Evolutionary conservation across 2,888 invertebrate genomes (phyloP).

Genomic region (Petrophora chlorosata): DNA sequence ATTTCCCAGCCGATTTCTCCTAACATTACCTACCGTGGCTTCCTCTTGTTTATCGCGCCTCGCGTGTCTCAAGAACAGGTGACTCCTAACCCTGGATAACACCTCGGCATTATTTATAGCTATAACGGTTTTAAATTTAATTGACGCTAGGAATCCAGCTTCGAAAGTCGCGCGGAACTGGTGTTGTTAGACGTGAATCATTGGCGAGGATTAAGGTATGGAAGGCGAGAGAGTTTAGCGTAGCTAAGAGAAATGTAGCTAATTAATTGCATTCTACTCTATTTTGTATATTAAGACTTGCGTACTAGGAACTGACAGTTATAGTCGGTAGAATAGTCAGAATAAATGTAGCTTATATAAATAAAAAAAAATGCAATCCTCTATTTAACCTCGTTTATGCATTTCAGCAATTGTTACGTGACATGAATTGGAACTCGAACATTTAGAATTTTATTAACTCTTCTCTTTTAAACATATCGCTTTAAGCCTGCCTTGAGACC

Average conservation of each 20-base stretch:
- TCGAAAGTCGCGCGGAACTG: slow-evolving; percentile 37
- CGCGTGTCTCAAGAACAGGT: slow-evolving; percentile 30
- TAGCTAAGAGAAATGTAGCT: too few species aligned
- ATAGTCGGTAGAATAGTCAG: too few species aligned
- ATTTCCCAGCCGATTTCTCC: slow-evolving; percentile 20
- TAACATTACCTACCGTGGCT: slow-evolving; percentile 4
- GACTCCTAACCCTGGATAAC: slow-evolving; percentile 31
- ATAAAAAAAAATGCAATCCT: too few species aligned
- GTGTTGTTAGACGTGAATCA: slow-evolving; percentile 35
- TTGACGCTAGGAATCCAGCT: slow-evolving; percentile 40
- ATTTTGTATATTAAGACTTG: too few species aligned
- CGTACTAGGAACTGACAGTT: too few species aligned
- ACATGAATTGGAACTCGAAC: too few species aligned
- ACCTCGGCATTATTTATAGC: slow-evolving; percentile 37
- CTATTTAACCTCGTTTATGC: too few species aligned
- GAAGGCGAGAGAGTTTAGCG: slow-evolving; percentile 11
- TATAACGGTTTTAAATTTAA: slow-evolving; percentile 40
- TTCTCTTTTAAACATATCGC: not conserved
- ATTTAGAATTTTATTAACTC: not conserved
- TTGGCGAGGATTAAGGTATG: slow-evolving; percentile 20
- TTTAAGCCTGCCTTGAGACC: slow-evolving; percentile 1
- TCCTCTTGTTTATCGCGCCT: slow-evolving; percentile 26
- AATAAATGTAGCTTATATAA: too few species aligned
- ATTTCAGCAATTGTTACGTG: too few species aligned
- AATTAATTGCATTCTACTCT: too few species aligned